Evolutionary conservation across 2,113 vertebrate genomes (phyloP).

Genomic region (Choloepus hoffmanni): DNA sequence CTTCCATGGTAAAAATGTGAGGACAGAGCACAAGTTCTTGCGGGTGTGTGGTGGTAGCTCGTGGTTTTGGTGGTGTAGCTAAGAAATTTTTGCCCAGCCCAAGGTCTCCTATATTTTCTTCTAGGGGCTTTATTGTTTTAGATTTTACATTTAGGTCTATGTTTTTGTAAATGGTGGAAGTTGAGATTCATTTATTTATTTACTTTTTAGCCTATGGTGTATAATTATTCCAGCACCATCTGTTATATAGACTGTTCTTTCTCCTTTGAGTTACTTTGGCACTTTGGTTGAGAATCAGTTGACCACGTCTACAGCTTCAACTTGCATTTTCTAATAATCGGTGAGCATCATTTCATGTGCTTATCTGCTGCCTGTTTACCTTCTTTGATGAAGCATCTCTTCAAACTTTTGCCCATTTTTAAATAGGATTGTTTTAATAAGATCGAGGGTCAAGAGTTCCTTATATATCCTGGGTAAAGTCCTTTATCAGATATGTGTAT

Average conservation of each 20-base stretch:
- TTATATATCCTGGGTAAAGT: background rate
- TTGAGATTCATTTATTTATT: background rate
- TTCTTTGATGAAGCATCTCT: background rate
- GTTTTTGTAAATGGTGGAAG: background rate
- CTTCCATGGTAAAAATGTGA: too few species aligned
- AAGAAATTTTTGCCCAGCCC: background rate
- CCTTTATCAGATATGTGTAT: background rate
- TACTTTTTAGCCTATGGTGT: too few species aligned
- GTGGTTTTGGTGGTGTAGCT: background rate
- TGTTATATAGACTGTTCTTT: background rate
- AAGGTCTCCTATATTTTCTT: background rate
- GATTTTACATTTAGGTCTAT: background rate
- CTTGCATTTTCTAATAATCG: background rate
- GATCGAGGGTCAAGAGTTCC: background rate
- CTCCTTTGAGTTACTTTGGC: background rate
- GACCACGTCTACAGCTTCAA: background rate
- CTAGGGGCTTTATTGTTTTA: background rate
- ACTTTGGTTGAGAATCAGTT: background rate
- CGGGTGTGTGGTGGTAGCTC: background rate
- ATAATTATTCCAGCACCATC: background rate
- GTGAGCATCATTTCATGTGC: background rate
- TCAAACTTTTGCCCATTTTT: background rate
- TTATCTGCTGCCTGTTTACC: background rate
- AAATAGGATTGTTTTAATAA: background rate
- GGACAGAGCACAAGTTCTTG: background rate